These are phyloP conservation scores for Anguilla anguilla DNA, from an alignment of 2,797 vertebrate genomes.

Conservation along the genomic window DNA sequence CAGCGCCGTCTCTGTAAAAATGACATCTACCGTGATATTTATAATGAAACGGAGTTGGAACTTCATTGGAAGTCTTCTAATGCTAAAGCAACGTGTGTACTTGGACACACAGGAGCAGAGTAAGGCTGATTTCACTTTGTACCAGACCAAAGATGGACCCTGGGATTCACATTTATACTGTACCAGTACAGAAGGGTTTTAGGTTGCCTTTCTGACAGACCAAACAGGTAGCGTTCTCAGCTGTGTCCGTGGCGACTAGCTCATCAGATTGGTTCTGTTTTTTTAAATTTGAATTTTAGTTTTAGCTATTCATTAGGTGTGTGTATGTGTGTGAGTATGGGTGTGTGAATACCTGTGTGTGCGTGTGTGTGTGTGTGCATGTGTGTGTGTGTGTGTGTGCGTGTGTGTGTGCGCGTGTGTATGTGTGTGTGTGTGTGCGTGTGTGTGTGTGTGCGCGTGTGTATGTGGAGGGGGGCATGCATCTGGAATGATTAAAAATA, in stretches of 20 bases:
- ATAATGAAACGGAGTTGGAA: background rate
- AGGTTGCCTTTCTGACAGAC: background rate
- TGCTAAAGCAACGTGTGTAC: background rate
- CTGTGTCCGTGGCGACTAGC: background rate
- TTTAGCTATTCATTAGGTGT: too few species aligned
- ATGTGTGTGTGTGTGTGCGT: background rate
- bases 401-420: background rate
- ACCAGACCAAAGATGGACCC: background rate
- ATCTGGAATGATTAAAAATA: too few species aligned
- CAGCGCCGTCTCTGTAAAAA: background rate
- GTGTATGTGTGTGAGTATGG: too few species aligned
- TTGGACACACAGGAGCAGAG: background rate
- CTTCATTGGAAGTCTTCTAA: background rate
- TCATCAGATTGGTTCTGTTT: background rate
- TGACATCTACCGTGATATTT: background rate
- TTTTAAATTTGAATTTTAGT: too few species aligned
- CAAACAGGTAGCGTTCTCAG: background rate
- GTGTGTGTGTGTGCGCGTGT: background rate
- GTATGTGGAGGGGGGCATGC: background rate
- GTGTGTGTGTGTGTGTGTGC: background rate
- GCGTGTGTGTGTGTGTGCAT: background rate
- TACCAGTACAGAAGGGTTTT: background rate
- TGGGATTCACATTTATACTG: background rate
- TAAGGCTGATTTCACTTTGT: background rate
- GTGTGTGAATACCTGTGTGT: background rate